These are phyloP conservation scores for Cryptomyrus ogoouensis DNA, from an alignment of 2,113 vertebrate species.

Conservation along the genomic window DNA sequence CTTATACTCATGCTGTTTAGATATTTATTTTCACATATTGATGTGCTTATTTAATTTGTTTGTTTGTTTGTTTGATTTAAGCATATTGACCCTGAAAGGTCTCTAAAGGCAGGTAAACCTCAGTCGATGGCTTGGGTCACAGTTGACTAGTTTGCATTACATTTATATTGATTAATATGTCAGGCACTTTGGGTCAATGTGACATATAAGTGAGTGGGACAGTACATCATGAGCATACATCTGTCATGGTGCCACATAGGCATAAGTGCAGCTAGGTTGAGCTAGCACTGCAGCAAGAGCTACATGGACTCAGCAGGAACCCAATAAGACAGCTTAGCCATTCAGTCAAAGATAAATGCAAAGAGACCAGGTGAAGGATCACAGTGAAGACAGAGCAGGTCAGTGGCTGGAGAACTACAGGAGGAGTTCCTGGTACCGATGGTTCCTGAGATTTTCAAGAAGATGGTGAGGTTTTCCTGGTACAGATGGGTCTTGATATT, in stretches of 20 bases:
- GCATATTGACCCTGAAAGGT: neutral
- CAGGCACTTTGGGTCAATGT: no score
- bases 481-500: neutral
- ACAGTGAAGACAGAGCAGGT: neutral
- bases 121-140: neutral
- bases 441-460: neutral
- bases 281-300: neutral
- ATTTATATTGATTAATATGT: neutral
- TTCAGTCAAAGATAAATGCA: neutral
- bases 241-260: no score
- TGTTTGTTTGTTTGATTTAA: neutral
- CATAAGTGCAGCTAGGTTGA: neutral
- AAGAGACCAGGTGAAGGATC: neutral
- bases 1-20: neutral
- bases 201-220: no score
- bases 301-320: neutral
- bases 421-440: neutral
- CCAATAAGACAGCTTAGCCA: neutral
- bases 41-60: neutral
- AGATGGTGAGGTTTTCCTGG: neutral
- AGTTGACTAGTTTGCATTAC: neutral
- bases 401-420: neutral
- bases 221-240: no score
- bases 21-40: neutral
- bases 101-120: neutral